These are phyloP conservation scores for Cygnus atratus DNA, from an alignment of 2,113 vertebrate species.

Conservation along the genomic window DNA sequence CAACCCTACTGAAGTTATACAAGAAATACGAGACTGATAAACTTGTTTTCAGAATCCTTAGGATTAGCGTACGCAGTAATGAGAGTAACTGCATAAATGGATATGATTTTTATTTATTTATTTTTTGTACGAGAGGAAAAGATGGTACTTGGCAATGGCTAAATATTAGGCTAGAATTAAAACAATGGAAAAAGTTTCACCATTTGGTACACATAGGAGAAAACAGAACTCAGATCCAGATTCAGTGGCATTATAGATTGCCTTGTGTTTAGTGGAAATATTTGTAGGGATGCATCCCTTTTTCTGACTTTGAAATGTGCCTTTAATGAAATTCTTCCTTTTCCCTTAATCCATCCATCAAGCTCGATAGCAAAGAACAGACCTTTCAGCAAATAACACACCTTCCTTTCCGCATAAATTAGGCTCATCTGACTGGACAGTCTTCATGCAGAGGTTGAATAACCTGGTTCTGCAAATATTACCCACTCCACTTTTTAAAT, in stretches of 20 bases:
- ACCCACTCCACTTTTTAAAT: neutral
- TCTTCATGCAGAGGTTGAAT: conserved; percentile 10
- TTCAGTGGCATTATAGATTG: neutral
- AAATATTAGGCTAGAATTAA: neutral
- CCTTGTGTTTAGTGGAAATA: neutral
- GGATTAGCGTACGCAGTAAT: neutral
- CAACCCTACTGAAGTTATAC: neutral
- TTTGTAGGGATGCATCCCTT: neutral
- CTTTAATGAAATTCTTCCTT: neutral
- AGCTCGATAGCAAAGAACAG: neutral
- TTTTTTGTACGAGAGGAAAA: neutral
- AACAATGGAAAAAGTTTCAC: neutral
- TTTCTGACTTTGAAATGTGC: neutral
- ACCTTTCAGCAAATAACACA: conserved; percentile 41
- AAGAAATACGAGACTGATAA: neutral
- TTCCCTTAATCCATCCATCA: neutral
- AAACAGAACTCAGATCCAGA: neutral
- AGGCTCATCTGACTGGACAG: neutral
- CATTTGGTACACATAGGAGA: neutral
- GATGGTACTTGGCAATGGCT: neutral
- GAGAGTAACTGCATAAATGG: neutral
- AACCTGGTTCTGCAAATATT: conserved; percentile 20
- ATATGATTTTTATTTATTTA: neutral
- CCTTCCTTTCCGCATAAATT: neutral
- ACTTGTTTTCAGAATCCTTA: neutral